Percentiles rank a stretch among this genome's conserved stretches.
These are phyloP conservation scores for Alectoris magna DNA, from an alignment of 2,797 vertebrate genomes.

Conservation along the genomic window DNA sequence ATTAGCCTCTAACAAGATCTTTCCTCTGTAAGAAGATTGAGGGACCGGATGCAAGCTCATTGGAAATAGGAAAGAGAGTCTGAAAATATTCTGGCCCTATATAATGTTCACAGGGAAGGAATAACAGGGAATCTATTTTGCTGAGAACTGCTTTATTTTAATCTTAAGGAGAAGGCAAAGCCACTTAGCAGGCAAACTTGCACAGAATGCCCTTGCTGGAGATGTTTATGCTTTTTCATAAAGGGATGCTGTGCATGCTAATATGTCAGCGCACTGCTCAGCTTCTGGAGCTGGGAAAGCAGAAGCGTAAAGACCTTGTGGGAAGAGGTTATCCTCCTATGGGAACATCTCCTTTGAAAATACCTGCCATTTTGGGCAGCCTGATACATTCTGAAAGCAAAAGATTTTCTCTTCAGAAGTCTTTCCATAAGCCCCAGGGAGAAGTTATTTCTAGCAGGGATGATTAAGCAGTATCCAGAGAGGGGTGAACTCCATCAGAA, in stretches of 20 bases:
- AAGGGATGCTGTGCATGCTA: conserved; percentile 56
- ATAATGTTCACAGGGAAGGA: not conserved
- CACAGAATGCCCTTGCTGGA: conserved; percentile 54
- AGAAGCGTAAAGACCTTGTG: conserved; percentile 37
- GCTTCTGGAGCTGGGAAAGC: conserved; percentile 25
- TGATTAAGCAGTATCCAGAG: conserved; percentile 27
- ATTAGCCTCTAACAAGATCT: not conserved
- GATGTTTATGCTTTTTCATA: conserved; percentile 38
- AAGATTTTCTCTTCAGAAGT: conserved; percentile 19
- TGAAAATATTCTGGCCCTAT: not conserved
- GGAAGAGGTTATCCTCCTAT: conserved; percentile 43
- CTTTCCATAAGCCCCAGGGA: not conserved
- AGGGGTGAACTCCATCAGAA: not conserved
- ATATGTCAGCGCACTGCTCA: not conserved
- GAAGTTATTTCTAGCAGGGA: conserved; percentile 16
- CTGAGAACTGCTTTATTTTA: conserved; percentile 34
- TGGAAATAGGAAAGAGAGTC: not conserved
- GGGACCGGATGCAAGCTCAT: not conserved
- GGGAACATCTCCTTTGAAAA: conserved; percentile 15
- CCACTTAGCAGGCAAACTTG: conserved; percentile 4
- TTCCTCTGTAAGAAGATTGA: not conserved
- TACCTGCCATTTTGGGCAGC: not conserved
- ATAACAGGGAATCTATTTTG: not conserved
- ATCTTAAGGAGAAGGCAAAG: conserved; percentile 21
- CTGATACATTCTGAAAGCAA: not conserved